Base-by-base conservation (phyloP, 2,113 vertebrate genomes). In the Phasianus colchicus region DNA sequence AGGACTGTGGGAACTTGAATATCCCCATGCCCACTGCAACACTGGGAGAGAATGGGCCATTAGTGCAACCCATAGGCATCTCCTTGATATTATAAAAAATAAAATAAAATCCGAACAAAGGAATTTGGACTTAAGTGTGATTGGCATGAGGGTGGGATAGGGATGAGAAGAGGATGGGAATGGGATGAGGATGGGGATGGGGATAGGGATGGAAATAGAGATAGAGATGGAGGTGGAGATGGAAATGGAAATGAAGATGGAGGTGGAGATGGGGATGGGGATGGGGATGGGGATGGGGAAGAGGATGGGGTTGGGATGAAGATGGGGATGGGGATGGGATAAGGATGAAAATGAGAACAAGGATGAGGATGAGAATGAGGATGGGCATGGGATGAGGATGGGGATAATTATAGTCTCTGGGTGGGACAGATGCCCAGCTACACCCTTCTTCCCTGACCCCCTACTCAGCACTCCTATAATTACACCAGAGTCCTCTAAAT, bases 401-500 rank as follows among this genome's bases (percentile, higher is more conserved):
- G 36, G 38, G 17, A 40, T 64, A 40, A 40, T 40, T 29, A 64
- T 29, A 36, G 61, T 40, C 25, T 40, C 25, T 22, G 16, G 25
- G 11, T 40, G 61, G 16, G 25, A 29, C 36, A 29, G 25, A 19
- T 40, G 38, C 7, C 25, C 30, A 47, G 43, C 20, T 9, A 54
- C 10, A 0, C 13, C 83, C 34, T 29, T 3, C 73, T 11, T 78
- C 29, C 47, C 14, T 3, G 0, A 10, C 17, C 25, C 2, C 47
- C 16, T 76, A 13, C 30, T 83, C 38, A 13, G 38, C 7, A 11
- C 15, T 55, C 21, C 22, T 77, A 50, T 7, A 6, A 7, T 75
- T 0, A 0, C 36, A 22, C 5, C 42, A 21, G 36, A 42, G 14
- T 14, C 7, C 7, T 1, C 1, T 0, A 48, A 82, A 63, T 32